phyloP scores from a whole-genome alignment of 2,113 vertebrate species.

The Caretta caretta region DNA sequence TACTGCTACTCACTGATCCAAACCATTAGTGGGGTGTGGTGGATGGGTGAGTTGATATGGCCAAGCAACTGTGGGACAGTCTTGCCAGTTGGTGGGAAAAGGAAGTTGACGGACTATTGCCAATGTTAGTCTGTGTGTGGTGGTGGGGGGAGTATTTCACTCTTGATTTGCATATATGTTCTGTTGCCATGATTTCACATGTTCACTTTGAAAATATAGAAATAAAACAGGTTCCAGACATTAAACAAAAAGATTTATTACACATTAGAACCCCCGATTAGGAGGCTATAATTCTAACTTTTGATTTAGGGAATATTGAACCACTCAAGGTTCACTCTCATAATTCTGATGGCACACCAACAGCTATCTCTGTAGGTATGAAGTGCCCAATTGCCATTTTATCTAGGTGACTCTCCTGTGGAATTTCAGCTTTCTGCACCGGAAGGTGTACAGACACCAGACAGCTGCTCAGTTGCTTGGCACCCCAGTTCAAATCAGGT shows the following conservation, averaged over 20 bases:
- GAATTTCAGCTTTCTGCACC: not conserved
- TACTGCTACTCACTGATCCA: not conserved
- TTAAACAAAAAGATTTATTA: not conserved
- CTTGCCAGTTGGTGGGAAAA: not conserved
- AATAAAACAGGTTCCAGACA: not conserved
- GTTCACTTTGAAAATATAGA: not conserved
- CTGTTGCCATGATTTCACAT: not conserved
- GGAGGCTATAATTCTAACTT: not conserved
- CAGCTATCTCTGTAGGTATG: not conserved
- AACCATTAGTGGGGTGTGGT: not conserved
- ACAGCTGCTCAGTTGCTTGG: not conserved
- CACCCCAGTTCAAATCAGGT: not conserved
- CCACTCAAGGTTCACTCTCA: not conserved
- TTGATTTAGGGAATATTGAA: not conserved
- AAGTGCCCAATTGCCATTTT: rapidly evolving
- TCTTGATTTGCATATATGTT: not conserved
- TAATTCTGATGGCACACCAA: not conserved
- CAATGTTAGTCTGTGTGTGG: not conserved
- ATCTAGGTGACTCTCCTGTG: not conserved
- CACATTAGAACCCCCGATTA: not conserved
- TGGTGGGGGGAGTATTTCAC: not conserved
- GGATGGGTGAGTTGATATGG: not conserved
- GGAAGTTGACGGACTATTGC: not conserved
- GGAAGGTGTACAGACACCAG: not conserved
- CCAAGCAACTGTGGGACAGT: rapidly evolving